These are phyloP conservation scores for Hafferia zeledoni DNA, from an alignment of 2,797 vertebrate species.

Conservation along the genomic window DNA sequence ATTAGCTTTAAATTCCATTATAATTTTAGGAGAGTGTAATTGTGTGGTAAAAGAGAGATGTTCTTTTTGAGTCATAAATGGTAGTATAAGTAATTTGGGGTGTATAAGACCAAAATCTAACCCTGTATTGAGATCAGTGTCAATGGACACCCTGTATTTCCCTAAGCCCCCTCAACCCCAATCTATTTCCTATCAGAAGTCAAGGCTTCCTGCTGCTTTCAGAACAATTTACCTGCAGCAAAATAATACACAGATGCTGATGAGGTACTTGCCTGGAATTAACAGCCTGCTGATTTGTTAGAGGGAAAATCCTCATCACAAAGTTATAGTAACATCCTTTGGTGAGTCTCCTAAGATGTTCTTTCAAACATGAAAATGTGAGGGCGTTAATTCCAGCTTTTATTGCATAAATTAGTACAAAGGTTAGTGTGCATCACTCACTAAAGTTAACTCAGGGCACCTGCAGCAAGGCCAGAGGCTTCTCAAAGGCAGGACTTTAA, in stretches of 20 bases:
- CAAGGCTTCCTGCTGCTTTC: background rate
- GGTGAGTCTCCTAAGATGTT: background rate
- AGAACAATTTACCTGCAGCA: background rate
- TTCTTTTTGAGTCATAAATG: background rate
- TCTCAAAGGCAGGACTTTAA: background rate
- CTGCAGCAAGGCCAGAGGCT: background rate
- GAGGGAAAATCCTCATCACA: background rate
- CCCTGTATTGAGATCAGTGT: background rate
- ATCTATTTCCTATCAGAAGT: background rate
- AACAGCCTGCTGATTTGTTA: background rate
- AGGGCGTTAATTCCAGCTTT: background rate
- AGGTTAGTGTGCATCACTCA: background rate
- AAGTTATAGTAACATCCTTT: background rate
- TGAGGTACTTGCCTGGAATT: background rate
- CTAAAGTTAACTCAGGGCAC: conserved; percentile 47
- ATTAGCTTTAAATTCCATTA: background rate
- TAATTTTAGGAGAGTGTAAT: background rate
- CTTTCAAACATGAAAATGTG: background rate
- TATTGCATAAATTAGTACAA: conserved; percentile 6
- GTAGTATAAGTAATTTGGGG: background rate
- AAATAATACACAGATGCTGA: background rate
- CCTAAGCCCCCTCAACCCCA: background rate
- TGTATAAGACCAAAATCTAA: background rate
- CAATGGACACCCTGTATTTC: background rate
- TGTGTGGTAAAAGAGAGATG: background rate